These are phyloP conservation scores for Anastrepha obliqua DNA, from an alignment of 1,140 invertebrate genomes.

Conservation along the genomic window DNA sequence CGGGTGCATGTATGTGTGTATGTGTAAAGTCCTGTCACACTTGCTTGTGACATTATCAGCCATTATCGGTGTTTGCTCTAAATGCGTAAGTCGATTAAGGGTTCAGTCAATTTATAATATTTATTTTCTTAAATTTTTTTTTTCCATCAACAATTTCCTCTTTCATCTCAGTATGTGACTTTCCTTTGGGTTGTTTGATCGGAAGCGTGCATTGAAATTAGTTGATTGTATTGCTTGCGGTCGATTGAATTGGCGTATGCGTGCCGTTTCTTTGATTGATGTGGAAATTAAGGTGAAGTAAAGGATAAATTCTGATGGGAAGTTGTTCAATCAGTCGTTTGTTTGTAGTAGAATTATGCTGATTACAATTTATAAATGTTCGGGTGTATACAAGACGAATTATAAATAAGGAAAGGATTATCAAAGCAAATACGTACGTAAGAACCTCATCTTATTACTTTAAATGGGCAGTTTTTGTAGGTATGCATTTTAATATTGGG, in stretches of 20 bases:
- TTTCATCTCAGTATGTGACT: background rate
- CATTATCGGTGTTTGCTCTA: background rate
- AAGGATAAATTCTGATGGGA: background rate
- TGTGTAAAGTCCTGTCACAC: background rate
- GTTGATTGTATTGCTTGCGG: slow-evolving; percentile 30
- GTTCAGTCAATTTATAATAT: slow-evolving; percentile 19
- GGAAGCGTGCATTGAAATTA: slow-evolving; percentile 27
- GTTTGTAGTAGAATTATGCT: background rate
- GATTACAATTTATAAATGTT: background rate
- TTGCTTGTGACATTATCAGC: background rate
- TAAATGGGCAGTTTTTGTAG: too few relatives aligned
- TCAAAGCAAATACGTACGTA: too few relatives aligned
- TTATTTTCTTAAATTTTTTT: background rate
- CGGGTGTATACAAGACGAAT: too few relatives aligned
- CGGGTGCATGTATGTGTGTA: background rate
- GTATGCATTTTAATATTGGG: too few relatives aligned
- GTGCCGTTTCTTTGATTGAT: slow-evolving; percentile 12
- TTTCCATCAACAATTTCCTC: background rate
- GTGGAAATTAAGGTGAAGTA: background rate
- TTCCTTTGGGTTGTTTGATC: background rate
- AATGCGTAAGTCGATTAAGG: slow-evolving; percentile 7
- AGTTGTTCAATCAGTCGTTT: background rate
- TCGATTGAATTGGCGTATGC: background rate
- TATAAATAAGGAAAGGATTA: too few relatives aligned
- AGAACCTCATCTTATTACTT: too few relatives aligned